These are phyloP conservation scores for Lerista edwardsae DNA, from an alignment of 2,797 vertebrate genomes.

Conservation along the genomic window DNA sequence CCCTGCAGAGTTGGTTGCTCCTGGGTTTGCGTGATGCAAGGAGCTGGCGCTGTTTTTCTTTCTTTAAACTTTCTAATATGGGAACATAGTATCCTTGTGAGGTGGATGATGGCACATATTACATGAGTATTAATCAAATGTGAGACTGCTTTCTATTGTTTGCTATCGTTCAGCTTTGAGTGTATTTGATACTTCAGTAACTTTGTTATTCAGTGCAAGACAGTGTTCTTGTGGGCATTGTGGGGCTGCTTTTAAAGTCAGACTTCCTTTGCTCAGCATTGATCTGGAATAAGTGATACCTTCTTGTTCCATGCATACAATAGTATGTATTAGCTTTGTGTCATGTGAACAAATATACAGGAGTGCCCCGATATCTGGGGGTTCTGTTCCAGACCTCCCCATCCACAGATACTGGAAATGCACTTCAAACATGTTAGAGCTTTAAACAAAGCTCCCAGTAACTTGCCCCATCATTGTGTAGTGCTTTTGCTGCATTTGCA, in stretches of 20 bases:
- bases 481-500: no score
- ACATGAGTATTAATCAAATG: not conserved
- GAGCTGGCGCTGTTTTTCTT: not conserved
- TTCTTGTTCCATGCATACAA: not conserved
- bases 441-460: no score
- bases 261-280: not conserved
- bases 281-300: not conserved
- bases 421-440: no score
- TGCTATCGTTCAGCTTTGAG: not conserved
- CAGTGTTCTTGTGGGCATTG: not conserved
- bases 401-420: no score
- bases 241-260: not conserved
- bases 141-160: not conserved
- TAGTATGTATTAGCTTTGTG: not conserved
- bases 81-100: not conserved
- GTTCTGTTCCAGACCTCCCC: no score
- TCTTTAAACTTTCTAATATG: not conserved
- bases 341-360: not conserved
- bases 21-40: not conserved
- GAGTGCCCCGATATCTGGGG: no score
- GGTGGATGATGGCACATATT: not conserved
- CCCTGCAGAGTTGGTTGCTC: not conserved
- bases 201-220: not conserved
- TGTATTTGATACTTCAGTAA: not conserved
- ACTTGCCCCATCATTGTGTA: no score